phyloP scores from a whole-genome alignment of 2,113 vertebrate species.

The Ceyx cyanopectus region DNA sequence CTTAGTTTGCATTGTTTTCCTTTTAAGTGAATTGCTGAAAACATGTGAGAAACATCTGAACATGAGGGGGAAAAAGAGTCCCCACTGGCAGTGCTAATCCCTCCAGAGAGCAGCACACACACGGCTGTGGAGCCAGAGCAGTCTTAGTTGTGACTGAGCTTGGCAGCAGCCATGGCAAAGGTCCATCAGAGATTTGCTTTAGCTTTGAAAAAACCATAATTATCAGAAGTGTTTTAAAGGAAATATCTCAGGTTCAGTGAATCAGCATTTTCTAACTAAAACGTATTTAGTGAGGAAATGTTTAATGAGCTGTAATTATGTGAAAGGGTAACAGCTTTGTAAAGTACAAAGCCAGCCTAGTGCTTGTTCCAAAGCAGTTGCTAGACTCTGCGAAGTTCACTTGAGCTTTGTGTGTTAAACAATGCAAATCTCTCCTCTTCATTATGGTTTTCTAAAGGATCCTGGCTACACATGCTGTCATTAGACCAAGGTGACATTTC shows the following conservation, averaged over 20 bases:
- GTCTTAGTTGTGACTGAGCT: background rate
- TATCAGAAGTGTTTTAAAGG: background rate
- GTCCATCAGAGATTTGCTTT: background rate
- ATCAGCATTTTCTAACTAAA: background rate
- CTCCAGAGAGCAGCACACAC: background rate
- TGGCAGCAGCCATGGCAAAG: background rate
- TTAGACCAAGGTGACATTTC: background rate
- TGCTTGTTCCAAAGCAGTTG: background rate
- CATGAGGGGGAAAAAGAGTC: background rate
- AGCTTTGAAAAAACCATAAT: background rate
- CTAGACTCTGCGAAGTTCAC: background rate
- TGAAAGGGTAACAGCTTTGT: background rate
- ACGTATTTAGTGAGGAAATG: background rate
- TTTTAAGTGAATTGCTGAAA: background rate
- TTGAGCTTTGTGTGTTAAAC: background rate
- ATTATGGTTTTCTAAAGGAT: background rate
- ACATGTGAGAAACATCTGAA: background rate
- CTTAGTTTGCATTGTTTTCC: background rate
- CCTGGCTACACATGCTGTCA: background rate
- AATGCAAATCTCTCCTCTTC: background rate
- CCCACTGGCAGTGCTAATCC: background rate
- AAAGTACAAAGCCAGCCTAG: background rate
- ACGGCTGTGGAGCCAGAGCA: background rate
- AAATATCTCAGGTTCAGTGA: background rate
- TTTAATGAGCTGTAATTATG: conserved; percentile 6